phyloP scores from a whole-genome alignment of 1,140 invertebrate species.

The Vanessa atalanta region DNA sequence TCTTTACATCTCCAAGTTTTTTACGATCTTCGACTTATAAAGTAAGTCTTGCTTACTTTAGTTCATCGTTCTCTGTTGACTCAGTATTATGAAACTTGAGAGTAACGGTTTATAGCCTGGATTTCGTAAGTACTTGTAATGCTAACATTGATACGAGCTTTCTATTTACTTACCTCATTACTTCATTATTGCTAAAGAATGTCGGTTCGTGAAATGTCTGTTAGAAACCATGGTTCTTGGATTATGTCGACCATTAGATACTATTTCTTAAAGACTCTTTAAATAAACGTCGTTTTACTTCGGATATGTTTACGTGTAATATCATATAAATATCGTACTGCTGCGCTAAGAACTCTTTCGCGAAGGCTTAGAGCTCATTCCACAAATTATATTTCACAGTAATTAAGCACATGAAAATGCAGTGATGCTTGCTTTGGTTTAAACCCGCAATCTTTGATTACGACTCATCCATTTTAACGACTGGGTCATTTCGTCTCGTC shows the following conservation, averaged over 20 bases:
- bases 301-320: background rate
- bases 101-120: conserved; percentile 51
- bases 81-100: conserved; percentile 41
- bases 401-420: too few species aligned
- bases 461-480: too few species aligned
- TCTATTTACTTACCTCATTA: conserved; percentile 57
- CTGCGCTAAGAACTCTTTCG: too few species aligned
- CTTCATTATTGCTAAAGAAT: conserved; percentile 47
- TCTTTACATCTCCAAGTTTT: conserved; percentile 52
- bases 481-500: too few species aligned
- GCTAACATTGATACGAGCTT: conserved; percentile 56
- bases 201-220: conserved; percentile 27
- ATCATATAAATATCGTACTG: too few species aligned
- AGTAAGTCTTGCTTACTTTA: conserved; percentile 37
- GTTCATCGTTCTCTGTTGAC: conserved; percentile 40
- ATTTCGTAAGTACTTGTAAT: conserved; percentile 56
- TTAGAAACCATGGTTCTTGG: conserved; percentile 39
- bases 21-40: conserved; percentile 45
- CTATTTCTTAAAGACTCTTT: conserved; percentile 1
- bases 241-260: conserved; percentile 24
- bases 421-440: too few species aligned
- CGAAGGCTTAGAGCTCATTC: too few species aligned
- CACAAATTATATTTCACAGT: too few species aligned
- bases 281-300: background rate
- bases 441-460: too few species aligned